These are phyloP conservation scores for Chironomus tepperi DNA, from an alignment of 1,140 invertebrate species.

Conservation along the genomic window DNA sequence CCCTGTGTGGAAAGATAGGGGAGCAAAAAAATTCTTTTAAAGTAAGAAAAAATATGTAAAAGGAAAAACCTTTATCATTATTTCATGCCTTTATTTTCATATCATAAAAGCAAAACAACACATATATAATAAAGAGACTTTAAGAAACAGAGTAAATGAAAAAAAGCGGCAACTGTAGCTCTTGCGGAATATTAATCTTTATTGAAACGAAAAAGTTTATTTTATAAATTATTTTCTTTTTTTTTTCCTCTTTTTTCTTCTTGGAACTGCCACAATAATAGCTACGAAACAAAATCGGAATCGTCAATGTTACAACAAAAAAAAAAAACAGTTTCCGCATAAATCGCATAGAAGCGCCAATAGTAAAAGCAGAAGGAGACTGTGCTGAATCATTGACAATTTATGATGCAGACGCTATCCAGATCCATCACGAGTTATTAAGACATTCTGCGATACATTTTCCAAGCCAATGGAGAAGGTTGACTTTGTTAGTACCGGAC, in stretches of 20 bases:
- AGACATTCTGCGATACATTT: constrained; percentile 88
- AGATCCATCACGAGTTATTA: constrained; percentile 78
- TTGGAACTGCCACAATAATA: neutral
- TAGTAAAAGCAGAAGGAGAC: constrained; percentile 73
- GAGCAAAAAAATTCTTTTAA: too few relatives aligned
- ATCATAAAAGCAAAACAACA: neutral
- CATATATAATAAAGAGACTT: neutral
- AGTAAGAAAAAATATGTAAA: too few relatives aligned
- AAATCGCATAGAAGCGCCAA: constrained; percentile 78
- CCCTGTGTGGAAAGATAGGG: too few relatives aligned
- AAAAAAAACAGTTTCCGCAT: constrained; percentile 64
- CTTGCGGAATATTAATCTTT: neutral
- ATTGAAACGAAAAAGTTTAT: neutral
- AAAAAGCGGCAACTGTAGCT: neutral
- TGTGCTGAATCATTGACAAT: constrained; percentile 81
- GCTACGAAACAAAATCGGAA: neutral
- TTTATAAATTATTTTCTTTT: constrained; percentile 11
- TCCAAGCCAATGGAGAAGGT: constrained; percentile 85
- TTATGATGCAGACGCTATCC: constrained; percentile 76
- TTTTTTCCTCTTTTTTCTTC: neutral
- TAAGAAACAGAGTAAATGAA: neutral
- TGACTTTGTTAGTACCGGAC: constrained; percentile 79
- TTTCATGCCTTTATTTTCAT: too few relatives aligned
- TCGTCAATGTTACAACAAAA: neutral
- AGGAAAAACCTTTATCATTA: too few relatives aligned